These are phyloP conservation scores for Polypterus bichir DNA, from an alignment of 2,113 vertebrate genomes.

Conservation along the genomic window DNA sequence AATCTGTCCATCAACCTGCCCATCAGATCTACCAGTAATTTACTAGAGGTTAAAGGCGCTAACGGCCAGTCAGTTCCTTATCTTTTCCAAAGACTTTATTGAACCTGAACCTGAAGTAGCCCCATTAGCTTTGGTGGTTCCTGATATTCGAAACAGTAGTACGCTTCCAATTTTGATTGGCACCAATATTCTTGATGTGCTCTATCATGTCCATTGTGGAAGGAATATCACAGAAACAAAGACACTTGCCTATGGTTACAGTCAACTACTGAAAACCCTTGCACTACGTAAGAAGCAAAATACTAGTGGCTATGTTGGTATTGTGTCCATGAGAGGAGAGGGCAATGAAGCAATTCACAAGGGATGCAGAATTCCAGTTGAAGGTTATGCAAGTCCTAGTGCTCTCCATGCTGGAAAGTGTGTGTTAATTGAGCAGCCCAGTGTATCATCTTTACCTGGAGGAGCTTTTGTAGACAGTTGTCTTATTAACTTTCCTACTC, in stretches of 20 bases:
- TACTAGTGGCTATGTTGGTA: background rate
- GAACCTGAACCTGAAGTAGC: background rate
- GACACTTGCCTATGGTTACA: background rate
- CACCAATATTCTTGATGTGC: slow-evolving; percentile 9
- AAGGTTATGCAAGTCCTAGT: background rate
- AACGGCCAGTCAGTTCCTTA: slow-evolving; percentile 7
- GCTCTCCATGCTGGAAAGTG: background rate
- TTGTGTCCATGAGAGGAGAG: background rate
- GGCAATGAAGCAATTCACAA: background rate
- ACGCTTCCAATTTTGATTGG: background rate
- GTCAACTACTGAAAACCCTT: background rate
- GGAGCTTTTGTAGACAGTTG: too few species aligned
- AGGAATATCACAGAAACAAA: background rate
- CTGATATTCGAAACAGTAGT: background rate
- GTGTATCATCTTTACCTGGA: too few species aligned
- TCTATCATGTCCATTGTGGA: slow-evolving; percentile 3
- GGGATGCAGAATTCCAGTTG: background rate
- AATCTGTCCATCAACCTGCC: background rate
- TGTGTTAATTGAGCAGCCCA: background rate
- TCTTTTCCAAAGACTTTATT: slow-evolving; percentile 4
- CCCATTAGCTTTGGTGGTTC: slow-evolving; percentile 1
- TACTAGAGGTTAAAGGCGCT: background rate
- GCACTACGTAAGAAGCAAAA: slow-evolving; percentile 3
- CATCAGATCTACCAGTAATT: background rate
- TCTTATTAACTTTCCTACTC: too few species aligned